Percentiles rank a stretch among this genome's conserved stretches.
Conservation (phyloP, 2,888 invertebrate genomes). For the Diaphora mendica region DNA sequence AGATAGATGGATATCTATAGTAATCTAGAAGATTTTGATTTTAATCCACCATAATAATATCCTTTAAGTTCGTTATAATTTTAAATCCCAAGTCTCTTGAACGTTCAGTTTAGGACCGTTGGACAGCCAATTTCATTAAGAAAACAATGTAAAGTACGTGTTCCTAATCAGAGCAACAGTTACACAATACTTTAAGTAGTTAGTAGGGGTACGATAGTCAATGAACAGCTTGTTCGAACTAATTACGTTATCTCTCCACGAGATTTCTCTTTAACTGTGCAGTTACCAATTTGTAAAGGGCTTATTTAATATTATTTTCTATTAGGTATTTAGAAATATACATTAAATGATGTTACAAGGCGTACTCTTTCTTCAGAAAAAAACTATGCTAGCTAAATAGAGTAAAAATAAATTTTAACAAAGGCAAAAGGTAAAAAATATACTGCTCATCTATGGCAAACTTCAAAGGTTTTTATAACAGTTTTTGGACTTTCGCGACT, state of each 20-base stretch:
- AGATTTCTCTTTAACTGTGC: slow-evolving; percentile 36
- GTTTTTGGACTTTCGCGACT: no score
- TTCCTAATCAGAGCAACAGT: slow-evolving; percentile 6
- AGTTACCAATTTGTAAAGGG: slow-evolving; percentile 25
- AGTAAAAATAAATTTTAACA: no score
- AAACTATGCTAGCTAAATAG: no score
- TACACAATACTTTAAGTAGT: slow-evolving; percentile 1
- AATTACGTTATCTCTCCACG: slow-evolving; percentile 46
- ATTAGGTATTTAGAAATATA: background rate
- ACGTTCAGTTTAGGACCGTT: background rate
- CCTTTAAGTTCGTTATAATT: background rate
- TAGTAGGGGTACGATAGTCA: slow-evolving; percentile 25
- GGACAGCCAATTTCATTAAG: background rate
- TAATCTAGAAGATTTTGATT: no score
- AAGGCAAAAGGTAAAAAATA: background rate
- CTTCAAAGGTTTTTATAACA: no score
- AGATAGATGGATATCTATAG: no score
- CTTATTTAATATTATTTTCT: no score
- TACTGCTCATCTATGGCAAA: no score
- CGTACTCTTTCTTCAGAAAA: background rate
- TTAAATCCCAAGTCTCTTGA: background rate
- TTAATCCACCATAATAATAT: background rate
- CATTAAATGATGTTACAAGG: background rate
- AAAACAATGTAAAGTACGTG: slow-evolving; percentile 1
- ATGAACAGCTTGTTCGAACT: slow-evolving; percentile 38